Conservation (phyloP, 1,140 invertebrate genomes). For the Lanistes nyassanus region DNA sequence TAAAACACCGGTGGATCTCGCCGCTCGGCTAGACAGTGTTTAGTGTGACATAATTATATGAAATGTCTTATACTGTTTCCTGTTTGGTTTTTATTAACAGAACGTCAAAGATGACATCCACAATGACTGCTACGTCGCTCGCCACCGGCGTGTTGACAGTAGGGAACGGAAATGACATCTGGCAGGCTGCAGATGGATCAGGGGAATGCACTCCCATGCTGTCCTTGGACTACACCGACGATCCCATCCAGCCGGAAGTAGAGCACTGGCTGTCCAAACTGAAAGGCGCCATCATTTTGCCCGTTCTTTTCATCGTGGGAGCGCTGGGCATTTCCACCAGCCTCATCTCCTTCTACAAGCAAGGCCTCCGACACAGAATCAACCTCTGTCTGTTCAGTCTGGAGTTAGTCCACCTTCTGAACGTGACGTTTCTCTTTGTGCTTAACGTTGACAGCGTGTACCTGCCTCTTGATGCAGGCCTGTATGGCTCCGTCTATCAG, state of each 20-base stretch:
- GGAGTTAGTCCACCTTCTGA: neutral
- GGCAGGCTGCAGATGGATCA: no score
- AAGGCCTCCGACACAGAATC: conserved; percentile 11
- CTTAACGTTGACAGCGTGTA: conserved; percentile 11
- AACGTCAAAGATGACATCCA: no score
- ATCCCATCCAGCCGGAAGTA: conserved; percentile 1
- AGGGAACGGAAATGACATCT: no score
- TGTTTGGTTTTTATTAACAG: no score
- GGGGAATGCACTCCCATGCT: neutral
- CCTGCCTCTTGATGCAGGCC: neutral
- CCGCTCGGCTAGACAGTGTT: no score
- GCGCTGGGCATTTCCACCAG: neutral
- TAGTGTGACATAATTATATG: no score
- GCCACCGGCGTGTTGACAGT: no score
- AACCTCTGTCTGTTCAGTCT: conserved; percentile 18
- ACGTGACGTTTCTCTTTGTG: conserved; percentile 2
- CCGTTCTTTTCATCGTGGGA: conserved; percentile 4
- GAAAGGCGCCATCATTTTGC: neutral
- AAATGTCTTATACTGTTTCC: no score
- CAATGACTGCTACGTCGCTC: no score
- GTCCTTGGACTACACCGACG: conserved; percentile 9
- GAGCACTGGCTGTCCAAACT: neutral
- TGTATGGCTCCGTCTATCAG: neutral
- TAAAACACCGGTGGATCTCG: no score
- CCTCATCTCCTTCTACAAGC: neutral